A percentile compares a stretch with the other conserved stretches of the same genome.
Evolutionary conservation across 2,113 vertebrate genomes (phyloP).

Genomic region (Atrichornis clamosus): DNA sequence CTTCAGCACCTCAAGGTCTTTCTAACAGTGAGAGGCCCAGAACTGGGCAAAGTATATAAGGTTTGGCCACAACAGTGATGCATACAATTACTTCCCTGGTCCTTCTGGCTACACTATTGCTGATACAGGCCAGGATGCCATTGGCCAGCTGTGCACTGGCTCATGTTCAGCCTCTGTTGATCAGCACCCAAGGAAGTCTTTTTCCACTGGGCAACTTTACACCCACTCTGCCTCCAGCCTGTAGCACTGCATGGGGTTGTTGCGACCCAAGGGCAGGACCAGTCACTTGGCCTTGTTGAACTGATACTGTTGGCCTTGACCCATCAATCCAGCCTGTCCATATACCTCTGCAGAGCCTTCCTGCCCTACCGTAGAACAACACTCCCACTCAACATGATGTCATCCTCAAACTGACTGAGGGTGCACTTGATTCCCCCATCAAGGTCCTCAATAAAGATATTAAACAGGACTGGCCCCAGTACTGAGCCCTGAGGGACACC

Average conservation of each 20-base stretch:
- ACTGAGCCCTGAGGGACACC: not conserved
- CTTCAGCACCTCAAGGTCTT: too few species aligned
- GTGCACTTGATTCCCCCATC: fast-evolving
- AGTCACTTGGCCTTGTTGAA: not conserved
- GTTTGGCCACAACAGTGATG: not conserved
- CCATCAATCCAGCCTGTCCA: not conserved
- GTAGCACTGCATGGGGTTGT: fast-evolving
- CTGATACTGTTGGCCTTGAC: not conserved
- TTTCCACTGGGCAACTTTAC: not conserved
- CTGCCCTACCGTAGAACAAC: not conserved
- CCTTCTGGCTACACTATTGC: too few species aligned
- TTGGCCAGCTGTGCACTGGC: not conserved
- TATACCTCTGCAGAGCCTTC: not conserved
- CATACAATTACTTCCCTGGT: not conserved
- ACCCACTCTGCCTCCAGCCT: not conserved
- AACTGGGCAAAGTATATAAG: not conserved
- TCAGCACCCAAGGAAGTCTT: too few species aligned
- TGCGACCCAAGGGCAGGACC: not conserved
- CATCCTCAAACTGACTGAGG: not conserved
- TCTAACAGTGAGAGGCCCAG: too few species aligned
- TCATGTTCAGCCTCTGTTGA: not conserved
- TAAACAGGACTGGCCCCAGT: not conserved
- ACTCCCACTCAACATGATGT: too few species aligned
- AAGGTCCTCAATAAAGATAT: not conserved
- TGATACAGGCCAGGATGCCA: not conserved